These are phyloP conservation scores for Protodeltote pygarga DNA, from an alignment of 2,888 invertebrate genomes.

Conservation along the genomic window DNA sequence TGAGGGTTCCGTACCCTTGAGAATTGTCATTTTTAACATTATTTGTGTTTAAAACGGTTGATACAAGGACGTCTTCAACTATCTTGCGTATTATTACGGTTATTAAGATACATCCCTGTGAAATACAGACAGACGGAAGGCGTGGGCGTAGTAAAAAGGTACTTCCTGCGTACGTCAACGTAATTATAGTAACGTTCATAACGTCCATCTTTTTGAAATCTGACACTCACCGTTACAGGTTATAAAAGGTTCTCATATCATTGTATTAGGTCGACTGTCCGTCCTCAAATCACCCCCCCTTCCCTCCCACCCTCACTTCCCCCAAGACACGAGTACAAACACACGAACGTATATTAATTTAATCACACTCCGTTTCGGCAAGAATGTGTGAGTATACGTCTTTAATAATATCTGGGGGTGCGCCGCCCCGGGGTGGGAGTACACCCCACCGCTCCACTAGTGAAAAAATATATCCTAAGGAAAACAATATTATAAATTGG, in stretches of 20 bases:
- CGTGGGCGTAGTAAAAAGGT: too few relatives aligned
- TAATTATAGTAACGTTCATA: conserved; percentile 32
- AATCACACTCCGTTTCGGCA: conserved; percentile 83
- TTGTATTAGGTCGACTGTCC: conserved; percentile 57
- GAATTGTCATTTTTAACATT: too few relatives aligned
- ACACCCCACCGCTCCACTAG: conserved; percentile 72
- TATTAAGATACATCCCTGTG: too few relatives aligned
- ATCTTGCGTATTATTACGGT: too few relatives aligned
- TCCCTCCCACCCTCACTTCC: conserved; percentile 21
- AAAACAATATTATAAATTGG: conserved; percentile 88
- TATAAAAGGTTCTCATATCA: conserved; percentile 55
- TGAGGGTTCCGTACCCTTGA: too few relatives aligned
- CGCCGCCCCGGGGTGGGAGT: conserved; percentile 44
- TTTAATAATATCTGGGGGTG: conserved; percentile 85
- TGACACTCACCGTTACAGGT: conserved; percentile 45
- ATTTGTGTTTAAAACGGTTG: too few relatives aligned
- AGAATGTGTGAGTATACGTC: conserved; percentile 86
- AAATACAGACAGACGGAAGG: too few relatives aligned
- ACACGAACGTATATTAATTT: conserved; percentile 81
- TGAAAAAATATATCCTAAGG: conserved; percentile 86
- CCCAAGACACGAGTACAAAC: conserved; percentile 54
- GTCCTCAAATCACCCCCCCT: conserved; percentile 46
- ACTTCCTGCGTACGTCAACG: too few relatives aligned
- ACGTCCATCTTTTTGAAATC: conserved; percentile 43
- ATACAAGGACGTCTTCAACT: too few relatives aligned